Conservation (phyloP, 2,113 vertebrate species). For the Tauraco erythrolophus region DNA sequence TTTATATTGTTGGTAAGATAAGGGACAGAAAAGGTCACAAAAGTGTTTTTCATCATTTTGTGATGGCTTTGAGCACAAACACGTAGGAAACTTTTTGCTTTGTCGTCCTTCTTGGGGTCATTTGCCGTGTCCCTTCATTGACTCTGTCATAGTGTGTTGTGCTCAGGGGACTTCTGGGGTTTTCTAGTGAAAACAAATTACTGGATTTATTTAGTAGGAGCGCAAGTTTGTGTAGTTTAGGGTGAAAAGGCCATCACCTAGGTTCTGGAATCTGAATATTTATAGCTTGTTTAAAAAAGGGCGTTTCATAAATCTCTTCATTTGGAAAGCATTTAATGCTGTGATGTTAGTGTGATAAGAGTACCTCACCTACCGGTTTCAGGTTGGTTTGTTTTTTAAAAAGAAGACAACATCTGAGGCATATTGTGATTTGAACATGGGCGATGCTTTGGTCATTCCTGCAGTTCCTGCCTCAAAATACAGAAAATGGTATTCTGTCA, state of each 20-base stretch:
- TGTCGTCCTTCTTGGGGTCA: not conserved
- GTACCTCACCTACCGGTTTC: not conserved
- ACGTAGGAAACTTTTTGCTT: not conserved
- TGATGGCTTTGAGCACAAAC: not conserved
- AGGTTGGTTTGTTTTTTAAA: not conserved
- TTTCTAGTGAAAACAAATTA: constrained; percentile 13
- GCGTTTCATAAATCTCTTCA: not conserved
- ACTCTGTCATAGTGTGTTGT: not conserved
- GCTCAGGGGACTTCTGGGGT: not conserved
- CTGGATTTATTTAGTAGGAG: constrained; percentile 1
- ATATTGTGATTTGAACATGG: not conserved
- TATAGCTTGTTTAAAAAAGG: constrained; percentile 17
- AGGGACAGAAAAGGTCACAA: not conserved
- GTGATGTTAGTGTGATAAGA: not conserved
- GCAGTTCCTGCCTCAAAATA: not conserved
- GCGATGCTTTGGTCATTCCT: not conserved
- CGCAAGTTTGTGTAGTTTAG: not conserved
- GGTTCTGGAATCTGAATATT: not conserved
- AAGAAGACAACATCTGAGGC: not conserved
- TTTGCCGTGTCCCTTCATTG: not conserved
- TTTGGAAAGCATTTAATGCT: not conserved
- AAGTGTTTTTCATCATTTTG: constrained; percentile 16
- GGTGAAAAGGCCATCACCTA: constrained; percentile 3
- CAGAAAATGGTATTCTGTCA: not conserved
- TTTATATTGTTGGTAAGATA: not conserved